Evolutionary conservation across 2,797 vertebrate genomes (phyloP).

Genomic region (Chrysolophus pictus): DNA sequence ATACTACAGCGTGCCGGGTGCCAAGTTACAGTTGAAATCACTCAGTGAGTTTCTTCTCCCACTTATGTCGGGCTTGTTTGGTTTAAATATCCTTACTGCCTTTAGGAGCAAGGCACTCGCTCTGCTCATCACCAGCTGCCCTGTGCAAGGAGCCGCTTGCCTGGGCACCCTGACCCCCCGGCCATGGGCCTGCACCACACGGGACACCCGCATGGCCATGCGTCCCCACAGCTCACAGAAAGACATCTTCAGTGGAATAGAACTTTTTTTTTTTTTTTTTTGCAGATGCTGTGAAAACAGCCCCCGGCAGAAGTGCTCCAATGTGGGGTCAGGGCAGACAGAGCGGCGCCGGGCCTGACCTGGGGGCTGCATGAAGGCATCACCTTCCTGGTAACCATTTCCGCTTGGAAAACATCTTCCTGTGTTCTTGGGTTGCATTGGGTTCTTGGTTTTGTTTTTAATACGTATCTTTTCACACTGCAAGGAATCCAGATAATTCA

Average conservation of each 20-base stretch:
- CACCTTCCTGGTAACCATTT: background rate
- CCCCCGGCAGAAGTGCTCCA: background rate
- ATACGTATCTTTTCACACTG: background rate
- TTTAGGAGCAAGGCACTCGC: background rate
- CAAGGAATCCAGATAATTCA: background rate
- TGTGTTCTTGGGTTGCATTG: background rate
- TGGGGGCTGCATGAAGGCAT: background rate
- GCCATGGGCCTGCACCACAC: rapidly evolving
- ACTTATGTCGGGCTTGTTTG: rapidly evolving
- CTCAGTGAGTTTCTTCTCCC: background rate
- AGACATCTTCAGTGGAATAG: background rate
- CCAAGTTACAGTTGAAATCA: background rate
- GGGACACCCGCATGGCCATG: rapidly evolving
- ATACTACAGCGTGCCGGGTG: background rate
- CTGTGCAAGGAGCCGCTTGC: rapidly evolving
- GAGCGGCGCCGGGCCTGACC: background rate
- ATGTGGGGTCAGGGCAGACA: rapidly evolving
- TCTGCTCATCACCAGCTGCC: background rate
- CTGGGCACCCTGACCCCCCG: background rate
- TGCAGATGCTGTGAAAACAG: background rate
- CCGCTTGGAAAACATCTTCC: background rate
- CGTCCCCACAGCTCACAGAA: background rate
- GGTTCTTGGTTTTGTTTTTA: background rate
- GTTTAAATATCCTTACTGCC: rapidly evolving
- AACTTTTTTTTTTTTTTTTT: too few species aligned